Evolutionary conservation across 2,888 invertebrate species (phyloP).

Genomic region (Tipula vernalis): DNA sequence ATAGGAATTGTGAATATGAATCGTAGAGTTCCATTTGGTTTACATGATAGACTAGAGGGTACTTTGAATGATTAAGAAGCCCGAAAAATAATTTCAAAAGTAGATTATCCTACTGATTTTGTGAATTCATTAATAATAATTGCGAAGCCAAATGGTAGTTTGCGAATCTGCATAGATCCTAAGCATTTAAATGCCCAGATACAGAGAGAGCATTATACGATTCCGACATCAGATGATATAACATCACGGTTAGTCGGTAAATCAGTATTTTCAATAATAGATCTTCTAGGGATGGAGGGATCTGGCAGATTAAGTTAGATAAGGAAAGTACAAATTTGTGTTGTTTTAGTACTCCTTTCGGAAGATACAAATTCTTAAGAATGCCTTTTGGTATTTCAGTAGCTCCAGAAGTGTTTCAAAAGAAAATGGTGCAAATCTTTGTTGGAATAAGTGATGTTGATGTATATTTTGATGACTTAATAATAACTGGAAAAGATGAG

Average conservation of each 20-base stretch:
- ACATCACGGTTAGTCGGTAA: slow-evolving; percentile 14
- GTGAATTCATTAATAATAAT: slow-evolving; percentile 20
- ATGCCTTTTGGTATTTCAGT: too few relatives aligned
- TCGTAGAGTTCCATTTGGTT: too few relatives aligned
- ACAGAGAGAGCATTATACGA: slow-evolving; percentile 20
- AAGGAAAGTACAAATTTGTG: too few relatives aligned
- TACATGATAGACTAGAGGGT: too few relatives aligned
- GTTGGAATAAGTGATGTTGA: too few relatives aligned
- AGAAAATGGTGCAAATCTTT: too few relatives aligned
- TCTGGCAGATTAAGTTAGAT: slow-evolving; percentile 19
- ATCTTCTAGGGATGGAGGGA: slow-evolving; percentile 15
- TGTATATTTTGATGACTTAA: too few relatives aligned
- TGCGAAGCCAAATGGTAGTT: slow-evolving; percentile 18
- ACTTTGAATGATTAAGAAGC: too few relatives aligned
- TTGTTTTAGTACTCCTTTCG: slow-evolving; percentile 19
- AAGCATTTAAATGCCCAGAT: slow-evolving; percentile 21
- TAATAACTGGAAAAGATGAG: too few relatives aligned
- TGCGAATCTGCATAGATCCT: slow-evolving; percentile 20
- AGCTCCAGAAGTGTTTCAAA: too few relatives aligned
- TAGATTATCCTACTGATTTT: slow-evolving; percentile 20
- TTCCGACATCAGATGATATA: slow-evolving; percentile 21
- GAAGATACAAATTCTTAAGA: background rate
- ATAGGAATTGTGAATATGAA: too few relatives aligned
- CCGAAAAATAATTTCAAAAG: slow-evolving; percentile 17
- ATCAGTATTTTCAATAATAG: slow-evolving; percentile 16